phyloP scores from a whole-genome alignment of 2,888 invertebrate species.

The Drosophila suboccidentalis region DNA sequence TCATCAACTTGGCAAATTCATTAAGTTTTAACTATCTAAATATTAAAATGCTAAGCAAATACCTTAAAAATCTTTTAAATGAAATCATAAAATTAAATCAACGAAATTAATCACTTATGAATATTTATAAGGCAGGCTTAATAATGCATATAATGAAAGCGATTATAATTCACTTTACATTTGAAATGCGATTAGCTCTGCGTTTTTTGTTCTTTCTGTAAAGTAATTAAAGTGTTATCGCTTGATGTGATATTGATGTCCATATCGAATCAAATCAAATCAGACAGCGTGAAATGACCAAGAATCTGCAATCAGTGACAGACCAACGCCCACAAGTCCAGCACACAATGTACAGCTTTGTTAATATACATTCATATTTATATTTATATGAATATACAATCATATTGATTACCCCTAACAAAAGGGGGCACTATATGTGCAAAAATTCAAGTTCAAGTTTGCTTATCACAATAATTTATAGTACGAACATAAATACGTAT shows the following conservation, averaged over 20 bases:
- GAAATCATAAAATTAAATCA: too few relatives aligned
- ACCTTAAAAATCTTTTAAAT: too few relatives aligned
- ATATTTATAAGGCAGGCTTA: background rate
- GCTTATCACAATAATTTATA: constrained; percentile 42
- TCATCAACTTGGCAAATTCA: too few relatives aligned
- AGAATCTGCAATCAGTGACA: constrained; percentile 24
- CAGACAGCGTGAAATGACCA: constrained; percentile 25
- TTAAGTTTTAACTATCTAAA: too few relatives aligned
- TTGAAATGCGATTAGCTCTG: background rate
- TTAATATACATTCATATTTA: background rate
- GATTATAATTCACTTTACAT: constrained; percentile 3
- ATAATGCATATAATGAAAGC: background rate
- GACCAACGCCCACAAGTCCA: constrained; percentile 10
- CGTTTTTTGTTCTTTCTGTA: background rate
- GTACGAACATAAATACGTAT: constrained; percentile 1
- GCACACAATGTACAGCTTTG: background rate
- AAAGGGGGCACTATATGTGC: background rate
- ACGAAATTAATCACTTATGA: background rate
- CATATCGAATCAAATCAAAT: constrained; percentile 40
- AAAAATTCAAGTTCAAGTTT: constrained; percentile 85
- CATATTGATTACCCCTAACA: constrained; percentile 13
- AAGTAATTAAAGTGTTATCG: constrained; percentile 13
- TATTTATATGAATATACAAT: background rate
- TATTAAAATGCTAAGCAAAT: too few relatives aligned
- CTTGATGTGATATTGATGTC: constrained; percentile 32